Evolutionary conservation across 2,888 invertebrate species (phyloP), one percentile per base, ranked within the genome.

Genomic region (Mongoloraphidia duomilia): DNA sequence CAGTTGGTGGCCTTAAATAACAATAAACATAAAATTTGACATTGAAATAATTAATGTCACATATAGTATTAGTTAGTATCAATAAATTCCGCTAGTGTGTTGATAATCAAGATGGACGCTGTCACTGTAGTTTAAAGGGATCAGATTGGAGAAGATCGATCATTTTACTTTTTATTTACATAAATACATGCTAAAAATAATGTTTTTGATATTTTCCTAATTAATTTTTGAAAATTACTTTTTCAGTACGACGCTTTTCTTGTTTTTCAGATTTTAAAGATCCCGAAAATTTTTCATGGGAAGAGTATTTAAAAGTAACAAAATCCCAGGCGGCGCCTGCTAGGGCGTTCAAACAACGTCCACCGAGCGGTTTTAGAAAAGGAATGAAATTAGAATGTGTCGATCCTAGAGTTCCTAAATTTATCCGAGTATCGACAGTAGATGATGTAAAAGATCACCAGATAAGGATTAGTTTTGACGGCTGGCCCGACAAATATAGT

Each of bases 341-440:
- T 1, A 73, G 85, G 53, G 84, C 91, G 8, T 94, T 95, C 67
- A 82, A 82, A 60, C 80, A 87, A 53, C 77, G 89, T 33, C 75
- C 82, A 13, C 80, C 85, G 8, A 79, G 82, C 53, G 82, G 82
- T 3, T 94, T 92, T 66, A 83, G 82, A 60, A 69, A 77, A 9
- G 87, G 87, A 36, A 90, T 91, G 88, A 84, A 86, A 63, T 68
- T 93, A 2, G 93, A 94, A 69, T 85, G 83, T 11, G 90, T 93
- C 1, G 93, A 94, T 62, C 81, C 79, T 58, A 74, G 84, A 60
- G 83, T 85, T 45, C 88, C 91, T 1, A 80, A 82, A 59, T 67
- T 93, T 14, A 85, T 95, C 54, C 77, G 94, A 42, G 92, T 89
- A 38, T 91, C 91, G 0, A 82, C 86, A 0, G 79, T 95, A 17